Evolutionary conservation across 2,888 invertebrate genomes (phyloP).

Genomic region (Patella ulyssiponensis): DNA sequence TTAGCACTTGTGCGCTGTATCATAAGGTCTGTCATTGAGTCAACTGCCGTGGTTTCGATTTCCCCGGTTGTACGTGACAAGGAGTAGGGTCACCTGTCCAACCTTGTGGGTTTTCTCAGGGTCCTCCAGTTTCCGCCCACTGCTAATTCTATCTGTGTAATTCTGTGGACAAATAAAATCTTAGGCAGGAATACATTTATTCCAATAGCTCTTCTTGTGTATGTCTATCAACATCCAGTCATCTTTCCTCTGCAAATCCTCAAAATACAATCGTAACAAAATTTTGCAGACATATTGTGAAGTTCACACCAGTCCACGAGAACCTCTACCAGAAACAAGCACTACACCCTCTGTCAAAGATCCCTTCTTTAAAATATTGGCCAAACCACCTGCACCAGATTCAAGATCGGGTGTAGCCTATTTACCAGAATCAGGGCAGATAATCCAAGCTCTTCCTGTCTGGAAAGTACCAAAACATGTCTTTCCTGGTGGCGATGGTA

Average conservation of each 20-base stretch:
- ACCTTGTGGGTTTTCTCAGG: too few species aligned
- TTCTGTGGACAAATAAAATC: too few species aligned
- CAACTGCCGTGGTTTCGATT: too few species aligned
- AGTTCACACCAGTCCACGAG: slow-evolving; percentile 49
- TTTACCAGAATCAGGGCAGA: slow-evolving; percentile 67
- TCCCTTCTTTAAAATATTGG: slow-evolving; percentile 38
- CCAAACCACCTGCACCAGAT: slow-evolving; percentile 44
- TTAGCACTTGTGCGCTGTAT: too few species aligned
- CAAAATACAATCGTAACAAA: background rate
- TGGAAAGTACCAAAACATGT: slow-evolving; percentile 67
- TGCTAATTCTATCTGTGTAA: too few species aligned
- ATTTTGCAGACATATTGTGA: slow-evolving; percentile 44
- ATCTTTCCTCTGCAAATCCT: background rate
- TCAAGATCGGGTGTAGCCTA: slow-evolving; percentile 40
- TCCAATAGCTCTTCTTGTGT: too few species aligned
- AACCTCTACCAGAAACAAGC: slow-evolving; percentile 38
- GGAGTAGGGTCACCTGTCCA: too few species aligned
- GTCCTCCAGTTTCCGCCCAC: too few species aligned
- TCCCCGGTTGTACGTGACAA: too few species aligned
- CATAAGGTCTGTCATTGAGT: too few species aligned
- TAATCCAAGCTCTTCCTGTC: slow-evolving; percentile 62
- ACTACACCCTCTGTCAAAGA: slow-evolving; percentile 31
- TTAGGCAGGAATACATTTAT: too few species aligned
- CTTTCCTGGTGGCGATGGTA: slow-evolving; percentile 56
- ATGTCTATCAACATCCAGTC: background rate